phyloP scores from a whole-genome alignment of 1,140 invertebrate genomes.

The Araneus ventricosus region DNA sequence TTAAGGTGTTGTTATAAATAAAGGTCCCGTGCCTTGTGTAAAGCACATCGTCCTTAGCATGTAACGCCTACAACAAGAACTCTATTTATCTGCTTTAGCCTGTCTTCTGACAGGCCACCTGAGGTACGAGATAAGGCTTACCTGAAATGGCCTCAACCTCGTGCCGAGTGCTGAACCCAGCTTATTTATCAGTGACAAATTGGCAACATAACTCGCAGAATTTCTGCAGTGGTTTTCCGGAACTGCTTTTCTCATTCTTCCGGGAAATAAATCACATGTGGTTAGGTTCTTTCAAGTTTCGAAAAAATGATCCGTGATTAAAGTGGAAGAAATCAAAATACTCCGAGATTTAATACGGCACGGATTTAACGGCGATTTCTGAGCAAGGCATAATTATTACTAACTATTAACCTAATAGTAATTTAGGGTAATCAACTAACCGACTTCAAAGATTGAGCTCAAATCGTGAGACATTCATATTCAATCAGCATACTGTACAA shows the following conservation, averaged over 20 bases:
- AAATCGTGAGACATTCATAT: too few relatives aligned
- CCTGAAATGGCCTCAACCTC: conserved; percentile 18
- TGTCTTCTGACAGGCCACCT: neutral
- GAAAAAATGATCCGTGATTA: too few relatives aligned
- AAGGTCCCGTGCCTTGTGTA: neutral
- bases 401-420: too few relatives aligned
- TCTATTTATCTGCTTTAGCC: neutral
- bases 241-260: neutral
- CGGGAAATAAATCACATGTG: too few relatives aligned
- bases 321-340: too few relatives aligned
- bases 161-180: neutral
- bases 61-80: neutral
- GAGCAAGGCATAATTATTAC: too few relatives aligned
- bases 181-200: conserved; percentile 56
- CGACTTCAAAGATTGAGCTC: too few relatives aligned
- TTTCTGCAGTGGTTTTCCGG: neutral
- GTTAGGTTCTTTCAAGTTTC: too few relatives aligned
- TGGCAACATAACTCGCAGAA: conserved; percentile 33
- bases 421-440: too few relatives aligned
- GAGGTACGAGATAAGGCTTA: conserved; percentile 2
- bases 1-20: neutral
- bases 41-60: neutral
- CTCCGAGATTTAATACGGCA: too few relatives aligned
- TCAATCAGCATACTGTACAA: too few relatives aligned
- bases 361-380: too few relatives aligned